Conservation (phyloP, 2,888 invertebrate species). For the Eupithecia centaureata region DNA sequence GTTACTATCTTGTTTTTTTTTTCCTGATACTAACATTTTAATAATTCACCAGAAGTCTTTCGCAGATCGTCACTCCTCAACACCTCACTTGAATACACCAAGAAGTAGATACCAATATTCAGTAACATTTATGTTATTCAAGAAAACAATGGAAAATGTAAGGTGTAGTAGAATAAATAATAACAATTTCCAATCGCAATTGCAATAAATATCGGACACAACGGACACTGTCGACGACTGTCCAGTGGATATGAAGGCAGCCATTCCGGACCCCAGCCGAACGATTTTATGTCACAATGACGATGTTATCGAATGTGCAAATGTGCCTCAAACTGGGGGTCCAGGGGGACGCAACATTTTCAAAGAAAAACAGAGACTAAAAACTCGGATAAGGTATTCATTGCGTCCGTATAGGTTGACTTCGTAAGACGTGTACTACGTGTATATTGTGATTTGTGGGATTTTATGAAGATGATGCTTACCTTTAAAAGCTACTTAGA, state of each 20-base stretch:
- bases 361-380: not conserved
- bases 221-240: slow-evolving; percentile 17
- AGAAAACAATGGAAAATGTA: not conserved
- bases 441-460: not conserved
- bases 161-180: not conserved
- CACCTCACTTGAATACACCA: not conserved
- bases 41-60: no score
- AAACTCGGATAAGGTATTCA: not conserved
- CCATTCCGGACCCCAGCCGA: slow-evolving; percentile 48
- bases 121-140: not conserved
- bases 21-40: no score
- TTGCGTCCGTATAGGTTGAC: not conserved
- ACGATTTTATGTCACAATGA: slow-evolving; percentile 74
- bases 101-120: not conserved
- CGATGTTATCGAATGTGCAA: slow-evolving; percentile 72
- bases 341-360: slow-evolving; percentile 46
- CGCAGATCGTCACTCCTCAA: not conserved
- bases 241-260: slow-evolving; percentile 48
- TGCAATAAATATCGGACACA: not conserved
- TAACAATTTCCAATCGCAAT: slow-evolving; percentile 4
- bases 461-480: no score
- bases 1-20: no score
- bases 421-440: not conserved
- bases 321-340: slow-evolving; percentile 50
- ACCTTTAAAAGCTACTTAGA: not conserved